Conservation (phyloP, 2,888 invertebrate genomes). For the Chrysotoxum bicinctum region DNA sequence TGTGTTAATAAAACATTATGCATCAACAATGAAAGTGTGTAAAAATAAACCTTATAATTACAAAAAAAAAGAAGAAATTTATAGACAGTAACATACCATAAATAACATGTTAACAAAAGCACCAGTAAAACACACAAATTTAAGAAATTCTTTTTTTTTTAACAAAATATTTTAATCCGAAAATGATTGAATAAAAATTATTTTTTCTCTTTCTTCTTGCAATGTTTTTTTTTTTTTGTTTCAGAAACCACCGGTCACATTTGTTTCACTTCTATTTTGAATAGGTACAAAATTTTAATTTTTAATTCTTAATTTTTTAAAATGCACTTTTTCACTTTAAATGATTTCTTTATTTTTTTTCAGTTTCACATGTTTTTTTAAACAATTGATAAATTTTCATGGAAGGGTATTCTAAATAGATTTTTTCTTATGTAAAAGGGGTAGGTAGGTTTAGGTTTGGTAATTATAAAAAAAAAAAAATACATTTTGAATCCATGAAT, state of each 20-base stretch:
- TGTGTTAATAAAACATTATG: conserved; percentile 7
- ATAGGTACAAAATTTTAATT: not conserved
- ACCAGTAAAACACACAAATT: conserved; percentile 63
- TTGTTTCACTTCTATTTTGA: conserved; percentile 39
- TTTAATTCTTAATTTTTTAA: conserved; percentile 8
- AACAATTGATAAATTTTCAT: not conserved
- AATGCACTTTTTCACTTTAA: conserved; percentile 25
- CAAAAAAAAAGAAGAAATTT: conserved; percentile 43
- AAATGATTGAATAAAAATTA: not conserved
- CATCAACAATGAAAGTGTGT: conserved; percentile 52
- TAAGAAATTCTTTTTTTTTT: conserved; percentile 22
- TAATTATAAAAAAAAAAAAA: conserved; percentile 48
- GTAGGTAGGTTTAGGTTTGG: not conserved
- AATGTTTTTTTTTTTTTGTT: not conserved
- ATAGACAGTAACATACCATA: conserved; percentile 69
- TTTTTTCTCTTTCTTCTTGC: not conserved
- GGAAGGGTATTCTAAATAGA: conserved; percentile 5
- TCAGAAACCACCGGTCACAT: conserved; percentile 36
- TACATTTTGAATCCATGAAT: conserved; percentile 57
- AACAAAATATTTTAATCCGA: conserved; percentile 14
- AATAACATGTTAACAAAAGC: conserved; percentile 70
- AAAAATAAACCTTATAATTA: conserved; percentile 21
- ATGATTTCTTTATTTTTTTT: conserved; percentile 21
- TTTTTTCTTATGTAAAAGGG: not conserved
- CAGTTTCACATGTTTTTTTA: not conserved